phyloP scores from a whole-genome alignment of 2,113 vertebrate species.

The Hippocampus abdominalis region DNA sequence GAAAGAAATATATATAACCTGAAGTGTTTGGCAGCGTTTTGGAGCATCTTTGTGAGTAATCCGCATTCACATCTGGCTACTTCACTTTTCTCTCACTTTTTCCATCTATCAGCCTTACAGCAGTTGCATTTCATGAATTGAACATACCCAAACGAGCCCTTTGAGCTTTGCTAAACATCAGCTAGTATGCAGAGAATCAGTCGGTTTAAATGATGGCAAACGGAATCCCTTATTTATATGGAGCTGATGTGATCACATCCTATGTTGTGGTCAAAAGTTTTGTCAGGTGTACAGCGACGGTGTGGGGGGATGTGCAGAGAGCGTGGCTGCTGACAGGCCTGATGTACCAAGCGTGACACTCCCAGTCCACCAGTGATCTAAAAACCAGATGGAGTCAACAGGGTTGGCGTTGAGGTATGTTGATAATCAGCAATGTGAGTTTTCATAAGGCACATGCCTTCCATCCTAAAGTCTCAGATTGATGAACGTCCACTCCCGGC shows the following conservation, averaged over 20 bases:
- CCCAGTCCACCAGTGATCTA: constrained; percentile 52
- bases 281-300: constrained; percentile 42
- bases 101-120: constrained; percentile 44
- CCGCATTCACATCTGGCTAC: constrained; percentile 54
- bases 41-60: constrained; percentile 61
- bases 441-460: neutral
- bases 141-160: constrained; percentile 6
- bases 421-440: constrained; percentile 18
- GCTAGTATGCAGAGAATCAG: neutral
- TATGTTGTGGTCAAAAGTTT: constrained; percentile 40
- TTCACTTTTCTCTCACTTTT: constrained; percentile 60
- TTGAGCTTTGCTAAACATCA: constrained; percentile 29
- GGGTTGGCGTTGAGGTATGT: constrained; percentile 42
- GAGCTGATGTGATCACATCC: constrained; percentile 47
- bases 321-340: constrained; percentile 44
- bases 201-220: constrained; percentile 14
- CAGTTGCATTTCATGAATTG: constrained; percentile 27
- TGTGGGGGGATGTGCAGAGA: constrained; percentile 39
- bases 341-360: constrained; percentile 50
- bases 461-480: neutral
- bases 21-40: constrained; percentile 56
- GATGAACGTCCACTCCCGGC: neutral
- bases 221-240: constrained; percentile 39
- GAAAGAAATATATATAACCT: constrained; percentile 42
- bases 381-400: constrained; percentile 58